phyloP scores from a whole-genome alignment of 1,140 invertebrate genomes.

The Diabrotica virgifera region DNA sequence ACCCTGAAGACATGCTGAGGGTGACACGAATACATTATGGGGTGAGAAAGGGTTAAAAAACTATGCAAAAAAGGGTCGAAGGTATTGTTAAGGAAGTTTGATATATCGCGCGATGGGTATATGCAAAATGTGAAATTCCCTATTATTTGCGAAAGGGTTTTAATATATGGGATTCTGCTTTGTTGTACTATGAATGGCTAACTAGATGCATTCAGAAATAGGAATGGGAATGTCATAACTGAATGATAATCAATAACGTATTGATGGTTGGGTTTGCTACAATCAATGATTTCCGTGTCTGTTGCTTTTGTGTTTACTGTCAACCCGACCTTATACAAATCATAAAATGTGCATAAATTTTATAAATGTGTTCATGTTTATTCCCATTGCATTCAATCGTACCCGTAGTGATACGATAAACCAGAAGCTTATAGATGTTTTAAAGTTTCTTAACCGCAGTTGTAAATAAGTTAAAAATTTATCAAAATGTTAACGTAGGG shows the following conservation, averaged over 20 bases:
- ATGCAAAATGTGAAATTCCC: slow-evolving; percentile 41
- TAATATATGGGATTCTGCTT: slow-evolving; percentile 45
- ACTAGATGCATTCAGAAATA: slow-evolving; percentile 50
- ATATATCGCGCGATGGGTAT: slow-evolving; percentile 40
- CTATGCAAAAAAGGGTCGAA: slow-evolving; percentile 49
- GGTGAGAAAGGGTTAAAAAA: slow-evolving; percentile 46
- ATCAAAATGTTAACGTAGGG: too few relatives aligned
- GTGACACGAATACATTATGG: slow-evolving; percentile 44
- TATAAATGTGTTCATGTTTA: background rate
- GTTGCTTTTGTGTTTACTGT: slow-evolving; percentile 22
- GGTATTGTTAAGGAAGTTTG: slow-evolving; percentile 41
- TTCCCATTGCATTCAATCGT: too few relatives aligned
- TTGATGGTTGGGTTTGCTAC: slow-evolving; percentile 41
- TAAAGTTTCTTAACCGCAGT: too few relatives aligned
- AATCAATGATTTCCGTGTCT: slow-evolving; percentile 33
- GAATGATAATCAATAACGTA: slow-evolving; percentile 49
- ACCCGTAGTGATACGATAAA: too few relatives aligned
- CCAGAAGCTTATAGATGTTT: too few relatives aligned
- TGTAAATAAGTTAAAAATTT: too few relatives aligned
- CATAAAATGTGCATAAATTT: slow-evolving; percentile 40
- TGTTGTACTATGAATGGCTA: slow-evolving; percentile 48
- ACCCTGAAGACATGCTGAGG: slow-evolving; percentile 47
- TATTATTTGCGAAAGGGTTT: slow-evolving; percentile 35
- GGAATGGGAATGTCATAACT: slow-evolving; percentile 49
- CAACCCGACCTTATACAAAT: slow-evolving; percentile 28